A percentile compares a stretch with the other conserved stretches of the same genome.
These are phyloP conservation scores for Danaus melanippus DNA, from an alignment of 1,140 invertebrate species.

Conservation along the genomic window DNA sequence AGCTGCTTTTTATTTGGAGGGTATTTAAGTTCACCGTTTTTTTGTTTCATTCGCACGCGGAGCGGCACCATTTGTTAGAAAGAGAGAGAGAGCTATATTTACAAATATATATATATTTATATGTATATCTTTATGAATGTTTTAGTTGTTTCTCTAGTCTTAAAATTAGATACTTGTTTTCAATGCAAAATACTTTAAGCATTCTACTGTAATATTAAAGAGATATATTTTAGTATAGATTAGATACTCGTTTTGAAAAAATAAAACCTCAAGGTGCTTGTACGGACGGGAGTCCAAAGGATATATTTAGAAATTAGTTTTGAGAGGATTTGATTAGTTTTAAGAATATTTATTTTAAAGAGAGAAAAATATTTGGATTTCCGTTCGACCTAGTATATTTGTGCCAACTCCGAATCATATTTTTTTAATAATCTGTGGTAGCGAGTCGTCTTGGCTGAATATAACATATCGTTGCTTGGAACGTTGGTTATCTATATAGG, in stretches of 20 bases:
- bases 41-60: conserved; percentile 10
- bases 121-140: conserved; percentile 50
- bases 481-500: conserved; percentile 27
- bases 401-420: conserved; percentile 49
- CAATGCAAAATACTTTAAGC: conserved; percentile 42
- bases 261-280: conserved; percentile 51
- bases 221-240: conserved; percentile 54
- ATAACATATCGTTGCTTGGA: conserved; percentile 42
- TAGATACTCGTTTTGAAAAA: conserved; percentile 24
- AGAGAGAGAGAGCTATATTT: conserved; percentile 44
- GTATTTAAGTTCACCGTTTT: conserved; percentile 1
- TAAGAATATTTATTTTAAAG: conserved; percentile 43
- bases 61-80: conserved; percentile 14
- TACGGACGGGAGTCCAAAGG: conserved; percentile 39
- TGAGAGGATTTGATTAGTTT: conserved; percentile 58
- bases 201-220: conserved; percentile 56
- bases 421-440: conserved; percentile 7
- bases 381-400: conserved; percentile 42
- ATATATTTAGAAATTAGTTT: conserved; percentile 36
- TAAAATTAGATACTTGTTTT: conserved; percentile 36
- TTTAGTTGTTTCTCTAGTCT: conserved; percentile 66
- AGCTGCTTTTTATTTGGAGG: conserved; percentile 7
- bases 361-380: conserved; percentile 30
- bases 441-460: conserved; percentile 8
- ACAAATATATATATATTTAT: conserved; percentile 28